Evolutionary conservation across 2,113 vertebrate species (phyloP).

Genomic region (Eonycteris spelaea): DNA sequence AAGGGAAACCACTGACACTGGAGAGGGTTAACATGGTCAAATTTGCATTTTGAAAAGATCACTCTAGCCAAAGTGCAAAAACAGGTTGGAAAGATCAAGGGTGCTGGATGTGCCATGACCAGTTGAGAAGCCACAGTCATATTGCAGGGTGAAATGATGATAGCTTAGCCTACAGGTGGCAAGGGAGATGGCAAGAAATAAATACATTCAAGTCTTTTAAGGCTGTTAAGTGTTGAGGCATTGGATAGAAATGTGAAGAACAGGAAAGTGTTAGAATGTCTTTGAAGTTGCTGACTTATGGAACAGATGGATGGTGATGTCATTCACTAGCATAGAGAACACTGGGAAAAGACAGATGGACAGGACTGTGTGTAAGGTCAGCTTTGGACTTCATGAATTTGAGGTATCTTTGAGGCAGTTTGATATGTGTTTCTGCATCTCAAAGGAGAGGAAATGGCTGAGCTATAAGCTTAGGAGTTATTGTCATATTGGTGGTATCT

Average conservation of each 20-base stretch:
- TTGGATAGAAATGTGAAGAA: not conserved
- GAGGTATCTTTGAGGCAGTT: not conserved
- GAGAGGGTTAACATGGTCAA: not conserved
- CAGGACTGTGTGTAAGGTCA: not conserved
- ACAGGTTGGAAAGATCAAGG: not conserved
- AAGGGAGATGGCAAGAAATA: not conserved
- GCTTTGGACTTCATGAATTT: not conserved
- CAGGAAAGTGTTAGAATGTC: not conserved
- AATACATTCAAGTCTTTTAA: not conserved
- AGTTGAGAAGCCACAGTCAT: not conserved
- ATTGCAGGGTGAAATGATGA: not conserved
- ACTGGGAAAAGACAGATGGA: not conserved
- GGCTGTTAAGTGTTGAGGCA: not conserved
- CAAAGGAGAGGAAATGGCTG: too few relatives aligned
- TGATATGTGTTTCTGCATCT: not conserved
- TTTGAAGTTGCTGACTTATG: not conserved
- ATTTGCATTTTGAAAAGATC: not conserved
- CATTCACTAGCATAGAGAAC: not conserved
- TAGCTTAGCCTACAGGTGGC: not conserved
- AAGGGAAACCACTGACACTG: not conserved
- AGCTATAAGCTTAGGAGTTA: not conserved
- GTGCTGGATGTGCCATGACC: not conserved
- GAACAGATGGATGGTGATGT: not conserved
- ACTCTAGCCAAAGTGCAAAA: not conserved
- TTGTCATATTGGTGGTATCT: accelerated